A percentile compares a stretch with the other conserved stretches of the same genome.
phyloP scores from a whole-genome alignment of 2,797 vertebrate species.

The Emydoidea blandingii region DNA sequence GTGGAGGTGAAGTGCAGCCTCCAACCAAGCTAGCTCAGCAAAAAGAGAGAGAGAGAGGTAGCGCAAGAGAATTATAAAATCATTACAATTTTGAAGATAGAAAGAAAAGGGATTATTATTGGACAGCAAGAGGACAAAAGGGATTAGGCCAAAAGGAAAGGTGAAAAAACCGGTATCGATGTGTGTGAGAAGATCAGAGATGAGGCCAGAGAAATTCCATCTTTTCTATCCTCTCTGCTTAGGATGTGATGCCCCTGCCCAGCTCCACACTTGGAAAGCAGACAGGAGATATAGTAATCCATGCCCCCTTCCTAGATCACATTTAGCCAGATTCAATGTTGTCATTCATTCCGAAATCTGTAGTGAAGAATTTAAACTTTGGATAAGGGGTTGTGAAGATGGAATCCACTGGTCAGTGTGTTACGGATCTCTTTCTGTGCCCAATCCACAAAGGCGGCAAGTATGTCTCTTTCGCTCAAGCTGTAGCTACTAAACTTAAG shows the following conservation, averaged over 20 bases:
- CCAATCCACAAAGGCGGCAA: neutral
- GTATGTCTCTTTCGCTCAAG: neutral
- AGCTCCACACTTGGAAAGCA: neutral
- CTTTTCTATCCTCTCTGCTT: neutral
- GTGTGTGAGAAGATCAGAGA: neutral
- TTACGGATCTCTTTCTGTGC: neutral
- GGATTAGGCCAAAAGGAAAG: neutral
- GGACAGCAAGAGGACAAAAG: neutral
- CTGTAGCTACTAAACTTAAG: neutral
- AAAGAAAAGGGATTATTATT: neutral
- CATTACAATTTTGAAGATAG: neutral
- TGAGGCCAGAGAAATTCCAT: neutral
- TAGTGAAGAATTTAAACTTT: neutral
- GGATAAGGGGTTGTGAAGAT: neutral
- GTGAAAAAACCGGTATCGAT: neutral
- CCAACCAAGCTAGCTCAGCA: neutral
- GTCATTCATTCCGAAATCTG: neutral
- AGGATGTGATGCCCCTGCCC: neutral
- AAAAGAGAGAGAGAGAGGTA: neutral
- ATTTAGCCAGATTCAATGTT: neutral
- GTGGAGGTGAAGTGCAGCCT: neutral
- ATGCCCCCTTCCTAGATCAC: neutral
- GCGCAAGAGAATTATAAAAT: neutral
- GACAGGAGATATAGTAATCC: neutral
- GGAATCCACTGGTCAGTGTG: neutral